Evolutionary conservation across 2,888 invertebrate genomes (phyloP), one percentile per base, ranked within the genome.

Genomic region (Ctena decussata): DNA sequence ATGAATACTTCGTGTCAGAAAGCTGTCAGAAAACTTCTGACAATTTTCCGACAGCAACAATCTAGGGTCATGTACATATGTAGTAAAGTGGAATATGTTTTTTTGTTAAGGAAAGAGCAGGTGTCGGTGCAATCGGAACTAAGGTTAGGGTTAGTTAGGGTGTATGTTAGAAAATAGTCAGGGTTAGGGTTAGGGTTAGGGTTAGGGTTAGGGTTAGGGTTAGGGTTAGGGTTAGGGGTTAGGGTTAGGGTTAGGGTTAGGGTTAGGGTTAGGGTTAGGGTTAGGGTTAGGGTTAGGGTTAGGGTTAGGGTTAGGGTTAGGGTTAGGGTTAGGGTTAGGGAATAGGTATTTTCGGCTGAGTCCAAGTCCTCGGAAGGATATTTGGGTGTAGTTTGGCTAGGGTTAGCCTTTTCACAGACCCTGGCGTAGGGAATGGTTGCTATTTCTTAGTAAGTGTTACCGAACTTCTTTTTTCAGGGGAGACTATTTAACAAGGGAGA

Each of bases 191-290:
- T 77, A 69, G 69, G 77, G 77, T 65, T 77, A 69, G 69, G 77
- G 77, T 65, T 77, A 69, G 69, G 77, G 77, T 77, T 77, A 77
- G 77, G 77, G 77, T 87, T 87, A 84, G 81, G 85, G 81, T 81
- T 84, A 73, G 82, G 85, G 83, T 81, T 86, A 81, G 81, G 88
- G 89, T 83, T 87, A 79, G 88, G 72, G 46, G 41, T 80, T 82
- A 80, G 88, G 87, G 87, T 87, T 88, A 89, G 89, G 87, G 85
- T 86, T 85, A 76, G 79, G 87, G 87, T 85, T 85, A 85, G 78
- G 82, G 82, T 81, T 81, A 77, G 74, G 84, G 84, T 85, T 72
- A 44, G 46, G 72, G 72, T 24, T 72, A 30, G 46, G 72, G 41
- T 41, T 44, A 30, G 46, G 72, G 41, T 41, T 44, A 30, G 46